Base-by-base conservation (phyloP, 1,140 invertebrate species). In the Streblospio benedicti region DNA sequence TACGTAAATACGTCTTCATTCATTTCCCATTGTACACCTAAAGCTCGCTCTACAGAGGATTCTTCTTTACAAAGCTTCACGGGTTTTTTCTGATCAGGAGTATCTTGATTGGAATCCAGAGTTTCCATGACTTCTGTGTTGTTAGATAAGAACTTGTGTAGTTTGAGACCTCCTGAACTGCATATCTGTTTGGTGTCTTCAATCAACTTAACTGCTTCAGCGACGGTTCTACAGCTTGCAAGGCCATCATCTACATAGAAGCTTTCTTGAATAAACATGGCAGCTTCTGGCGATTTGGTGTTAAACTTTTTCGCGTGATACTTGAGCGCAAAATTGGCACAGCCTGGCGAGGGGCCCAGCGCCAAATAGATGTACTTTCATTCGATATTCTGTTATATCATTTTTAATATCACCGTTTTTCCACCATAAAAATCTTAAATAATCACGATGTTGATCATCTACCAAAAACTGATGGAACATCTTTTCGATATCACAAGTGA, bases 1-100 rank as follows among this genome's bases (percentile, higher is more conserved):
- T 65, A 67, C n/a, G 62, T 51, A 38, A 69, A 65, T 2, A 33
- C 44, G 27, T 71, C 68, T 27, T 59, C 60, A n/a, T 71, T 61
- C 4, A 69, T 53, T 54, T 54, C 52, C 68, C 67, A 70, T 16
- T 60, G 51, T 5, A 71, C 49, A 14, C 65, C 68, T 5, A 70
- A 44, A 6, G 65, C 54, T 41, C 60, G 56, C 47, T 68, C 61
- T 14, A 64, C 44, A 18, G 38, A 41, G 38, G 38, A 41, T 41
- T 18, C 18, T 41, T 12, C 12, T 41, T 12, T 12, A 41, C 18
- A 18, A 41, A 12, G 38, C 12, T 41, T 41, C 12, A 12, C 38
- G 12, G 12, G 38, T 12, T 41, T 41, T 12, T 9, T 53, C 31
- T 28, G 51, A 27, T 23, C 51, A n/a, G n/a, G n/a, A n/a, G n/a